phyloP scores from a whole-genome alignment of 1,140 invertebrate genomes.

The Dysdera silvatica region DNA sequence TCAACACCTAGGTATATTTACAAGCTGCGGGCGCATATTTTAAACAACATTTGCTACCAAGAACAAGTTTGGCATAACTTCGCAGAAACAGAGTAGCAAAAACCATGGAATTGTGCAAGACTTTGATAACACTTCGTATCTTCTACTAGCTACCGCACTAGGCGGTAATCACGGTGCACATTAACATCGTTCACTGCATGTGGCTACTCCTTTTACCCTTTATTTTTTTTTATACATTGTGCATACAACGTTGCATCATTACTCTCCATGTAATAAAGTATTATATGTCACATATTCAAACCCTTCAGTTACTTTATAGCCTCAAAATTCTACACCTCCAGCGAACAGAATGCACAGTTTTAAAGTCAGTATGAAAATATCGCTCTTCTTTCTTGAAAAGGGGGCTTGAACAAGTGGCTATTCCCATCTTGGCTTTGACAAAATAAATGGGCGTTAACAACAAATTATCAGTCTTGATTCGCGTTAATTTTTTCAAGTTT shows the following conservation, averaged over 20 bases:
- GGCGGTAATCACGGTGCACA: no score
- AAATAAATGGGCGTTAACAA: conserved; percentile 27
- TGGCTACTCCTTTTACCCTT: no score
- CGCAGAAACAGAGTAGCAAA: no score
- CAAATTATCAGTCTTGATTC: conserved; percentile 15
- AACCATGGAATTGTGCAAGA: no score
- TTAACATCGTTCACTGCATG: no score
- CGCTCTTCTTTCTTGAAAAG: conserved; percentile 18
- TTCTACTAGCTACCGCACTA: no score
- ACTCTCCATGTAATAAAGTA: conserved; percentile 27
- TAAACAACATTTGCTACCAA: no score
- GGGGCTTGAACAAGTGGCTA: conserved; percentile 21
- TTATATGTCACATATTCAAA: conserved; percentile 14
- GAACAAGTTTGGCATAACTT: no score
- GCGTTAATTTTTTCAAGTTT: conserved; percentile 25
- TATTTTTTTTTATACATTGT: conserved; percentile 27
- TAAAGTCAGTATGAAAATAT: conserved; percentile 31
- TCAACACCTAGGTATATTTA: no score
- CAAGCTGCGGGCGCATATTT: no score
- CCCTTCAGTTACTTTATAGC: conserved; percentile 20
- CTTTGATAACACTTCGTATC: no score
- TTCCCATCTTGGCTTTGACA: conserved; percentile 23
- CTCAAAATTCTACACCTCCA: conserved; percentile 21
- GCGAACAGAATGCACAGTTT: conserved; percentile 27
- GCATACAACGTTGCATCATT: conserved; percentile 24